Evolutionary conservation across 2,888 invertebrate genomes (phyloP).

Genomic region (Drosophila nr. perissopoda): DNA sequence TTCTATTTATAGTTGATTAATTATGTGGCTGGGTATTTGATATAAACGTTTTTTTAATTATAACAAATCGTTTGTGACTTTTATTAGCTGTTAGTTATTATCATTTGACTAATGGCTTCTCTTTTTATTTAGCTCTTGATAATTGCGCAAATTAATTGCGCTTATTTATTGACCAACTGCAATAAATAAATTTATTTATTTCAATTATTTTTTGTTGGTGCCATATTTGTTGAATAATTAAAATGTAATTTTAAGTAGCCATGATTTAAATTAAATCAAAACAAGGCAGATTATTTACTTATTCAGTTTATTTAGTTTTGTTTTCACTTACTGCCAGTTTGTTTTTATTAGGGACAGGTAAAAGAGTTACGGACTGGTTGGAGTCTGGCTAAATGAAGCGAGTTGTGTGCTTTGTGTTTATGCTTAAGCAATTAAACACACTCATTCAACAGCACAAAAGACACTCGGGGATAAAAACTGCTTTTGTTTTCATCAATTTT

Average conservation of each 20-base stretch:
- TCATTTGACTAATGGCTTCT: conserved; percentile 52
- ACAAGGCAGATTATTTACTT: not conserved
- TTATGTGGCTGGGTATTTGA: not conserved
- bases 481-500: conserved; percentile 66
- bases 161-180: conserved; percentile 59
- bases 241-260: not conserved
- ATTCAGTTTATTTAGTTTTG: not conserved
- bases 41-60: too few species aligned
- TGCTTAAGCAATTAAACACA: conserved; percentile 60
- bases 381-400: conserved; percentile 35
- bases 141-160: conserved; percentile 68
- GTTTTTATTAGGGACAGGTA: not conserved
- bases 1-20: not conserved
- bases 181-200: conserved; percentile 25
- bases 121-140: conserved; percentile 43
- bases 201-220: not conserved
- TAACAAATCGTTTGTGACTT: not conserved
- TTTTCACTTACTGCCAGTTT: not conserved
- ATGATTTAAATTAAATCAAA: not conserved
- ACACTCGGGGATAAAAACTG: conserved; percentile 55
- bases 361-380: not conserved
- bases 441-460: conserved; percentile 53
- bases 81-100: not conserved
- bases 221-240: not conserved
- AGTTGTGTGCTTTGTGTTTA: conserved; percentile 26